These are phyloP conservation scores for Dasyurus viverrinus DNA, from an alignment of 2,113 vertebrate species.

Conservation along the genomic window DNA sequence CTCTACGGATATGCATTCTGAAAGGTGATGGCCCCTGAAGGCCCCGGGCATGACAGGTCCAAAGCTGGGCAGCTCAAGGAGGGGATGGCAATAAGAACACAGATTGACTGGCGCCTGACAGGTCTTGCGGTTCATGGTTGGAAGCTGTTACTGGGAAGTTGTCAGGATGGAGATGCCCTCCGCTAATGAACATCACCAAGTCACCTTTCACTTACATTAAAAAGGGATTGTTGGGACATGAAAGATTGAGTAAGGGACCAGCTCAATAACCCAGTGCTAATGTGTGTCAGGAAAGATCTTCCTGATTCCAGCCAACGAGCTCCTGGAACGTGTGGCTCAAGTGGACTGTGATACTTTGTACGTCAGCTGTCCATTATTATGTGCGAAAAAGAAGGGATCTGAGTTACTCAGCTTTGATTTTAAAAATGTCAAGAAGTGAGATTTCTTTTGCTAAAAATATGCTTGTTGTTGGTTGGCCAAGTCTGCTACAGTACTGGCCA, in stretches of 20 bases:
- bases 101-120: not conserved
- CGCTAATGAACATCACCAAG: not conserved
- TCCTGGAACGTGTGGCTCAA: not conserved
- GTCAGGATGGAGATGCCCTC: not conserved
- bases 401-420: not conserved
- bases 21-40: not conserved
- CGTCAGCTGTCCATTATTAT: not conserved
- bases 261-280: not conserved
- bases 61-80: not conserved
- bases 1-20: not conserved
- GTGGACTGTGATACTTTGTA: not conserved
- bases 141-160: not conserved
- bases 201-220: not conserved
- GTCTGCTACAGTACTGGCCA: not conserved
- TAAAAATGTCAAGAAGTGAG: not conserved
- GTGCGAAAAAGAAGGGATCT: not conserved
- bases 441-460: not conserved
- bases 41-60: too few relatives aligned
- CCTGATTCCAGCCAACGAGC: not conserved
- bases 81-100: not conserved
- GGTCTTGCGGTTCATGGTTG: not conserved
- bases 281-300: not conserved
- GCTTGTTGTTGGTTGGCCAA: not conserved
- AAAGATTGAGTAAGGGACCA: not conserved
- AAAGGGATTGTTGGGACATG: not conserved